Evolutionary conservation across 2,113 vertebrate genomes (phyloP).

Genomic region (Vicugna pacos): DNA sequence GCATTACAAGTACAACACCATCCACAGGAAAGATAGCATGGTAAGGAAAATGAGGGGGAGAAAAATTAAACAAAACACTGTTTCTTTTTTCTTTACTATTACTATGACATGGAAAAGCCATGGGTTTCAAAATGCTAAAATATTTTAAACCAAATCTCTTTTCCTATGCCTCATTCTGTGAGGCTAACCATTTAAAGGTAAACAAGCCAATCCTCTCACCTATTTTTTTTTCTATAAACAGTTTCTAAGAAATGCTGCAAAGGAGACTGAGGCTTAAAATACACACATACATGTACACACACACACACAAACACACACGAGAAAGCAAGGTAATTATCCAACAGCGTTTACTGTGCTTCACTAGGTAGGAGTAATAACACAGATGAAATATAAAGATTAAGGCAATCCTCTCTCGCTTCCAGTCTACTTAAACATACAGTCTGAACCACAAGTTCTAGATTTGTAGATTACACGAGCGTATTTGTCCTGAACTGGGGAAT

Average conservation of each 20-base stretch:
- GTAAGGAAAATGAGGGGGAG: neutral
- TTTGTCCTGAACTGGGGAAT: neutral
- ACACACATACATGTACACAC: neutral
- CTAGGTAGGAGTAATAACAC: constrained; percentile 10
- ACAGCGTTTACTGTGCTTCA: neutral
- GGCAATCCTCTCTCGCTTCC: constrained; percentile 1
- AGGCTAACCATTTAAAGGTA: neutral
- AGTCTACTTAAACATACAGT: neutral
- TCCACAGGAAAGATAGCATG: neutral
- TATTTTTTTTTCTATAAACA: neutral
- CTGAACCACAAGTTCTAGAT: neutral
- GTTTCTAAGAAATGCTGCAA: constrained; percentile 10
- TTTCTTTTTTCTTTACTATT: neutral
- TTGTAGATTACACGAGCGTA: neutral
- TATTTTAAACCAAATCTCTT: neutral
- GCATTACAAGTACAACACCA: neutral
- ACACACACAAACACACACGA: neutral
- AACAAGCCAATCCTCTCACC: neutral
- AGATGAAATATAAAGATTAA: constrained; percentile 19
- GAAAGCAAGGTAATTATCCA: neutral
- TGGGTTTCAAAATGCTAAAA: neutral
- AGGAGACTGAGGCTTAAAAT: neutral
- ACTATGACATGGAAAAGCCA: neutral
- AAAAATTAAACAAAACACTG: constrained; percentile 5
- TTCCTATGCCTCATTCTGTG: neutral